Evolutionary conservation across 23 tunicate genomes (phyloP).

Genomic region (Ciona savignyi): DNA sequence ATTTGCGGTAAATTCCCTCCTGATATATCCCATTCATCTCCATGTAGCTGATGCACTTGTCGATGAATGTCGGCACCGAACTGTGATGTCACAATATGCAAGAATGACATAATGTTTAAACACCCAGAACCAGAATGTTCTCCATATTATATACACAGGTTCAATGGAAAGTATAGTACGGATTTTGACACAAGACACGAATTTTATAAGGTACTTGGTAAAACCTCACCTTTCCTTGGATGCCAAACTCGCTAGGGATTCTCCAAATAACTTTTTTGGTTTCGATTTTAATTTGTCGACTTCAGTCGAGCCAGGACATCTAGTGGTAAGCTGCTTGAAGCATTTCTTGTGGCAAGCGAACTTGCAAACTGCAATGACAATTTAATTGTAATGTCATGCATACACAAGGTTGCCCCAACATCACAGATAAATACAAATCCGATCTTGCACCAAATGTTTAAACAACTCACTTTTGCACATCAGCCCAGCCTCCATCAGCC

Average conservation of each 20-base stretch:
- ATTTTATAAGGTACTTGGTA: background rate
- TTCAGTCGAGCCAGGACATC: constrained; percentile 34
- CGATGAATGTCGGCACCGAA: constrained; percentile 46
- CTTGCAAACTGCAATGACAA: constrained; percentile 27
- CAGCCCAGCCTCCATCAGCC: constrained; percentile 49
- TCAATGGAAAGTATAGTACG: too few species aligned
- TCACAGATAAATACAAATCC: too few species aligned
- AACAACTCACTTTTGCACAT: constrained; percentile 36
- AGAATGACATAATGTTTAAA: too few species aligned
- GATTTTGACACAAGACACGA: too few species aligned
- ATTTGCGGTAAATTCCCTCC: constrained; percentile 59
- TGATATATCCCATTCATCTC: constrained; percentile 68
- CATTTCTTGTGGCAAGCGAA: constrained; percentile 50
- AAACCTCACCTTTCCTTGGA: background rate
- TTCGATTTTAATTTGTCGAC: constrained; percentile 12
- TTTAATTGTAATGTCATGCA: background rate
- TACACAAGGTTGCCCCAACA: background rate
- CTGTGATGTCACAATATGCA: constrained; percentile 10
- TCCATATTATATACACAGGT: too few species aligned
- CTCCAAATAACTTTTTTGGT: constrained; percentile 43
- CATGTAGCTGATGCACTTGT: constrained; percentile 58
- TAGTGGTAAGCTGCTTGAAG: constrained; percentile 15
- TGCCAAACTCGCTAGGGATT: constrained; percentile 16
- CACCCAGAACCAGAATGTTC: too few species aligned
- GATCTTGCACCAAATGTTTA: too few species aligned